These are phyloP conservation scores for Oopsacas minuta DNA, from an alignment of 37 sponge, comb jelly and placozoan genomes.

Conservation along the genomic window DNA sequence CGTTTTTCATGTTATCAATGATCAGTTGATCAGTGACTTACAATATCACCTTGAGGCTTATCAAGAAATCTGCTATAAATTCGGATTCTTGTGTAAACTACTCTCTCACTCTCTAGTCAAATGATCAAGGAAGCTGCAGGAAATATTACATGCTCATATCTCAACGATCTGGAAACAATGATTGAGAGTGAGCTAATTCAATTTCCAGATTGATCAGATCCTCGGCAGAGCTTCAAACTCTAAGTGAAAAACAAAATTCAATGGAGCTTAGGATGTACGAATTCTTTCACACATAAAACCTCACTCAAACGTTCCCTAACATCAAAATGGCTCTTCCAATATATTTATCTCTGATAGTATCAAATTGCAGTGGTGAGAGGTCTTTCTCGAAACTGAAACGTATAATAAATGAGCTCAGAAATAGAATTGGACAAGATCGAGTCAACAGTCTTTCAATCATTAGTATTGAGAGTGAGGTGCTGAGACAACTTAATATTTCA, in stretches of 20 bases:
- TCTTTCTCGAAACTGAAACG: neutral
- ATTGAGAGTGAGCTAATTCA: slow-evolving; percentile 19
- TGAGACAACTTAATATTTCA: slow-evolving; percentile 5
- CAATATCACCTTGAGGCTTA: slow-evolving; percentile 10
- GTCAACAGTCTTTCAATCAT: slow-evolving; percentile 10
- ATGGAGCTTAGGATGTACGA: slow-evolving; percentile 4
- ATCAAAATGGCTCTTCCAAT: slow-evolving; percentile 3
- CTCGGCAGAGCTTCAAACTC: slow-evolving; percentile 9
- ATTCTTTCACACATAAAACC: slow-evolving; percentile 2
- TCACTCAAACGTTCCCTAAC: slow-evolving; percentile 15
- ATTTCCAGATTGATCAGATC: slow-evolving; percentile 19
- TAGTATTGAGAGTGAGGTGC: slow-evolving; percentile 14
- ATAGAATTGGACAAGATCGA: slow-evolving; percentile 18
- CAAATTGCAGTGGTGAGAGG: slow-evolving; percentile 20
- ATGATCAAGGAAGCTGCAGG: slow-evolving; percentile 18
- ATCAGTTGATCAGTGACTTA: slow-evolving; percentile 18
- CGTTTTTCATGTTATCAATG: slow-evolving; percentile 2
- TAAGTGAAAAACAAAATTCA: neutral
- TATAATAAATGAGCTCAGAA: slow-evolving; percentile 1
- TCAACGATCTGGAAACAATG: neutral
- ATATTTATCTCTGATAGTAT: slow-evolving; percentile 17
- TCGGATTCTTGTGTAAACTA: slow-evolving; percentile 8
- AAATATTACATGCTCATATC: slow-evolving; percentile 20
- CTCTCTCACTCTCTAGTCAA: neutral
- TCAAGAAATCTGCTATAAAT: neutral